Conservation (phyloP, 2,113 vertebrate genomes). For the Antigone vipio region DNA sequence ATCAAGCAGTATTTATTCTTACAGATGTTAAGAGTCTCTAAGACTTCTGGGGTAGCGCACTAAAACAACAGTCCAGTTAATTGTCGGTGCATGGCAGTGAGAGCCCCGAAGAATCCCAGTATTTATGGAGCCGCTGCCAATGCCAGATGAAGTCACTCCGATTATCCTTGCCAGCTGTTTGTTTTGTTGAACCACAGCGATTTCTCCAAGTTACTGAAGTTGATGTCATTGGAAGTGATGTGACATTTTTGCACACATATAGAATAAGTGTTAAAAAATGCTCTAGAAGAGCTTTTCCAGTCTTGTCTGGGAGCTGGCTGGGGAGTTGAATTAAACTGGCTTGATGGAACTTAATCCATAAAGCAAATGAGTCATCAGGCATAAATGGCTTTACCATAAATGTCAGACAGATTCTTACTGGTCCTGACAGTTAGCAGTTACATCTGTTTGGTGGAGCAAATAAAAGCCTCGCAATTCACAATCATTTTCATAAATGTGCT, state of each 20-base stretch:
- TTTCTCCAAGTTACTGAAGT: not conserved
- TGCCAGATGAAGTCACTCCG: conserved; percentile 27
- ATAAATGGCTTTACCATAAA: conserved; percentile 51
- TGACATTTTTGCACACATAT: conserved; percentile 28
- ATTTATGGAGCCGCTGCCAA: not conserved
- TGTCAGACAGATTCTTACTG: conserved; percentile 16
- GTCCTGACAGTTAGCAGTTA: not conserved
- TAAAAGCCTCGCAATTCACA: not conserved
- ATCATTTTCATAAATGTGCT: not conserved
- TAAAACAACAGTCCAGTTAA: not conserved
- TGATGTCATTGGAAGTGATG: conserved; percentile 46
- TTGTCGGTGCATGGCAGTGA: not conserved
- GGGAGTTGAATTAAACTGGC: conserved; percentile 6
- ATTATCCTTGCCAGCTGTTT: not conserved
- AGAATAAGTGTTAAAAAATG: conserved; percentile 54
- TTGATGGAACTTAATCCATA: conserved; percentile 41
- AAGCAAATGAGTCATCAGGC: conserved; percentile 28
- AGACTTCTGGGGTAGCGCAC: not conserved
- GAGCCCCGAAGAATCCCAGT: not conserved
- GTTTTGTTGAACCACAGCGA: conserved; percentile 19
- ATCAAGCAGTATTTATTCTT: not conserved
- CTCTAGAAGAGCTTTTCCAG: conserved; percentile 57
- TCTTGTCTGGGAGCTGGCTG: conserved; percentile 34
- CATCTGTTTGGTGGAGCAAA: conserved; percentile 3
- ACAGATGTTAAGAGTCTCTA: not conserved